Evolutionary conservation across 2,797 vertebrate species (phyloP).

Genomic region (Liparis tanakae): DNA sequence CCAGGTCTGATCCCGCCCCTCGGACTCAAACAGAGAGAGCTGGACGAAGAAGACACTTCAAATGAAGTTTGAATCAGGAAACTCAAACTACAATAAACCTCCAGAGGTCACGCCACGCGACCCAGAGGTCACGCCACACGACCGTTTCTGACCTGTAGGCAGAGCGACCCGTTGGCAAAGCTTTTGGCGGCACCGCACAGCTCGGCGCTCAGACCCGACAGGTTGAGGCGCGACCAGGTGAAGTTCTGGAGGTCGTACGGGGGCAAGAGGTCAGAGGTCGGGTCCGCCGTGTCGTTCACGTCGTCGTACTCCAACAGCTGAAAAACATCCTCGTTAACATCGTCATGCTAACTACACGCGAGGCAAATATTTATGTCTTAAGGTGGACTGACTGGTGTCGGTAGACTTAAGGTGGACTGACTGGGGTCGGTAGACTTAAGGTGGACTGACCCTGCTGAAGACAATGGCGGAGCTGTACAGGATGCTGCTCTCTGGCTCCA

Average conservation of each 20-base stretch:
- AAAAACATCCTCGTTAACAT: background rate
- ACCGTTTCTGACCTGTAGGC: slow-evolving; percentile 78
- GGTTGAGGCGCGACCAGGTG: slow-evolving; percentile 82
- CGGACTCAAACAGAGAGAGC: slow-evolving; percentile 84
- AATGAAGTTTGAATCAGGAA: background rate
- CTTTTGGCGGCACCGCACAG: slow-evolving; percentile 71
- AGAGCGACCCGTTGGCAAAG: slow-evolving; percentile 82
- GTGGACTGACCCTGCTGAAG: slow-evolving; percentile 85
- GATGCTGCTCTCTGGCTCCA: slow-evolving; percentile 85
- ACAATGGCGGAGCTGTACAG: slow-evolving; percentile 81
- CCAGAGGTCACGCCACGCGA: background rate
- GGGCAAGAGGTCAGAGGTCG: slow-evolving; percentile 75
- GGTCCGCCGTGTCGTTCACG: slow-evolving; percentile 65
- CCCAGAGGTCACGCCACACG: background rate
- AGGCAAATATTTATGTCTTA: background rate
- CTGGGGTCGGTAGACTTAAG: background rate
- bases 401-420: background rate
- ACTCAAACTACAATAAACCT: background rate
- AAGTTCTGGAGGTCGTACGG: slow-evolving; percentile 85
- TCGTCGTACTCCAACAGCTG: slow-evolving; percentile 90
- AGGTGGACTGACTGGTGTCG: background rate
- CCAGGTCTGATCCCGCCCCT: slow-evolving; percentile 75
- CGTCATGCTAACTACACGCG: background rate
- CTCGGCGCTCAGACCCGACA: slow-evolving; percentile 55
- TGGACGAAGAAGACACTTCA: slow-evolving; percentile 51